Base-by-base conservation (phyloP, 2,888 invertebrate genomes). In the Rhagium mordax region DNA sequence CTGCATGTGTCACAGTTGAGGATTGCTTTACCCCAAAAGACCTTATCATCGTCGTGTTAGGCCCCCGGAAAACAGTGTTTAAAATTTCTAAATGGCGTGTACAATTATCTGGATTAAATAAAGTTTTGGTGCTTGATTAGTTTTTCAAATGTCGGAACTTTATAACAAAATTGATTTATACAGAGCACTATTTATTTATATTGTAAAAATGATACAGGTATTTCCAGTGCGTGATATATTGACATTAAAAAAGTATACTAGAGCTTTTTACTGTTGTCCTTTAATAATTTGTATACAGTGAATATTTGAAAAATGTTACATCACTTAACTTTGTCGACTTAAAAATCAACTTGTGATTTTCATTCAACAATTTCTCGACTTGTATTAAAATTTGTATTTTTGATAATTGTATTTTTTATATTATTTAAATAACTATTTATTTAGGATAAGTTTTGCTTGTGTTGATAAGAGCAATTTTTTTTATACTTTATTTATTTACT, bases 1-100 rank as follows among this genome's bases (percentile, higher is more conserved):
- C 81, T 90, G 89, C 73, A 86, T 88, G 72, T 84, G 88, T 29
- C 89, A 86, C 77, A 88, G 88, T 88, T 88, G 88, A 88, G 87
- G 85, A 80, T 81, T 83, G 78, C 83, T 84, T 67, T 79, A 79
- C 74, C 79, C 81, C 53, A 85, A 82, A 73, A 82, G 83, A 57
- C 67, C 20, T 24, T 67, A 57, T 41, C 53, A 33, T 53, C 57
- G 57, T 67, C 67, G 47, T 3, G 67, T 47, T 41, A 67, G 69
- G 64, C 75, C 72, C 61, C 74, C 78, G 78, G 74, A 78, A 62
- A 68, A 61, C 64, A 69, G 61, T 55, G 62, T 61, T 70, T 61
- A 53, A 64, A 57, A 70, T 70, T 60, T 21, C 48, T 61, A 49
- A 69, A 49, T 21, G 51, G 21, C 48, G 55, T 20, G 55, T 67